phyloP scores from a whole-genome alignment of 2,113 vertebrate species.

The Jaculus jaculus region DNA sequence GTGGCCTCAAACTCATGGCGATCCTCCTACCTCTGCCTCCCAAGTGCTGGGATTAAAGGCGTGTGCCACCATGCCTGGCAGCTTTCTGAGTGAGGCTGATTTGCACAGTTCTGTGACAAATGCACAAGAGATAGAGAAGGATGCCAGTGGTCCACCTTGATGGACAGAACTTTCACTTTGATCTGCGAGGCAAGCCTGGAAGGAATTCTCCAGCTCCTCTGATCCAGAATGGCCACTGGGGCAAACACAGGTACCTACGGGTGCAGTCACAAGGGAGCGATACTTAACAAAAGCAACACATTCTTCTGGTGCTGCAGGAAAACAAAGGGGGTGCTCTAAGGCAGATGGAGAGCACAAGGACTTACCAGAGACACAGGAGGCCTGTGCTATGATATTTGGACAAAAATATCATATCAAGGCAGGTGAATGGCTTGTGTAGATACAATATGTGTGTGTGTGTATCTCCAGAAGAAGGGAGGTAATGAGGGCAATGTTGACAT shows the following conservation, averaged over 20 bases:
- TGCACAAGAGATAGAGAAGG: background rate
- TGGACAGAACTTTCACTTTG: background rate
- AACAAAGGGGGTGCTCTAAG: background rate
- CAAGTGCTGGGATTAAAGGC: too few species aligned
- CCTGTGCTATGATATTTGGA: background rate
- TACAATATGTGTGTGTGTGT: too few species aligned
- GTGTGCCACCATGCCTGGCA: too few species aligned
- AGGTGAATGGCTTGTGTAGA: background rate
- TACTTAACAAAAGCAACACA: background rate
- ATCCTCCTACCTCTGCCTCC: too few species aligned
- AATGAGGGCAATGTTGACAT: too few species aligned
- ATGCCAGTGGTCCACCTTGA: background rate
- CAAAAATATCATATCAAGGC: background rate
- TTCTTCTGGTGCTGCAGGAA: background rate
- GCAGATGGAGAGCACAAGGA: background rate
- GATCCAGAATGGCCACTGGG: background rate
- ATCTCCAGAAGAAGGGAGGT: background rate
- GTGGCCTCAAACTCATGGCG: too few species aligned
- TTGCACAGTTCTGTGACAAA: constrained; percentile 33
- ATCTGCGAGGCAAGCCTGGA: background rate
- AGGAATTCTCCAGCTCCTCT: background rate
- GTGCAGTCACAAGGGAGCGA: background rate
- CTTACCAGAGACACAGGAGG: background rate
- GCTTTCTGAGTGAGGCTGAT: constrained; percentile 22
- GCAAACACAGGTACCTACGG: constrained; percentile 4